These are phyloP conservation scores for Cataglyphis altisquamis DNA, from an alignment of 2,888 invertebrate genomes.

Conservation along the genomic window DNA sequence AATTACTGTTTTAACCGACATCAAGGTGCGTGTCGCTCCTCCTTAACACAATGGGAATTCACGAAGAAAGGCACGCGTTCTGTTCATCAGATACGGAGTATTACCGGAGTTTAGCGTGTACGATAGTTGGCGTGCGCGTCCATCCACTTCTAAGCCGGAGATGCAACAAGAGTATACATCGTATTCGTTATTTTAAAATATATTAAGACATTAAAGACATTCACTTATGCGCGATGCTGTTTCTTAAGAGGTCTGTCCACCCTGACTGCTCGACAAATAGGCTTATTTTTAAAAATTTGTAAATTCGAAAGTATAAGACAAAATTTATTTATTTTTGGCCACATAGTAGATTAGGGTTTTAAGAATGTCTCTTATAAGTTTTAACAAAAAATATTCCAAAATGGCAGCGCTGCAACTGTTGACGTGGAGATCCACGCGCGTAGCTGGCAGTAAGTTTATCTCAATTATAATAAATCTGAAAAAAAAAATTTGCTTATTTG, in stretches of 20 bases:
- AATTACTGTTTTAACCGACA: conserved; percentile 73
- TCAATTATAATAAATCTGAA: too few species aligned
- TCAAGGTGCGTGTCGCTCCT: conserved; percentile 64
- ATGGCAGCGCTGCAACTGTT: too few species aligned
- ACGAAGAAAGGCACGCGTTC: conserved; percentile 68
- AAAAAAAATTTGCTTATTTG: too few species aligned
- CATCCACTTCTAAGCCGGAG: conserved; percentile 27
- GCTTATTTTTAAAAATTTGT: too few species aligned
- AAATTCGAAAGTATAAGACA: too few species aligned
- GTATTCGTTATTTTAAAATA: conserved; percentile 12
- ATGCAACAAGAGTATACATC: neutral
- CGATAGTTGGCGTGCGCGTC: conserved; percentile 33
- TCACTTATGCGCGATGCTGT: neutral
- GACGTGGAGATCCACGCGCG: too few species aligned
- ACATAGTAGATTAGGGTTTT: too few species aligned
- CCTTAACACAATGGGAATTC: conserved; percentile 64
- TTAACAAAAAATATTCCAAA: too few species aligned
- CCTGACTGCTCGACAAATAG: too few species aligned
- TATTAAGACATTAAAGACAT: neutral
- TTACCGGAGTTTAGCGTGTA: conserved; percentile 14
- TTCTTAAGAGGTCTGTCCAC: neutral
- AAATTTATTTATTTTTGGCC: too few species aligned
- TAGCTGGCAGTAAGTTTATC: too few species aligned
- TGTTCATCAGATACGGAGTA: conserved; percentile 63
- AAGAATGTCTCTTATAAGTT: too few species aligned